Evolutionary conservation across 2,113 vertebrate species (phyloP).

Genomic region (Turnix velox): DNA sequence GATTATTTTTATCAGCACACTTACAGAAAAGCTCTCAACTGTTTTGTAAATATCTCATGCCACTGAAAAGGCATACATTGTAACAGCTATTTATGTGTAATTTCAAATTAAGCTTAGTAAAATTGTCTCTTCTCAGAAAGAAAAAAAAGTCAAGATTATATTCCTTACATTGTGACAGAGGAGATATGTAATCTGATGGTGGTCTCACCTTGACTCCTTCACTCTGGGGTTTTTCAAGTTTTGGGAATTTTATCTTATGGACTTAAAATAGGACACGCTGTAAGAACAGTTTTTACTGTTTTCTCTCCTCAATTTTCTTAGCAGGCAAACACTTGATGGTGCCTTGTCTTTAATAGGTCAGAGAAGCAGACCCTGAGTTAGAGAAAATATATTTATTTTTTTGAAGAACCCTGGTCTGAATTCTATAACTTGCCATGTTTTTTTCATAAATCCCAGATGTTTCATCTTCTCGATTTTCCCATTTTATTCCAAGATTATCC

Average conservation of each 20-base stretch:
- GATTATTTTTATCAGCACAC: neutral
- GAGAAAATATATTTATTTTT: neutral
- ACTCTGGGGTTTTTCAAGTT: slow-evolving; percentile 34
- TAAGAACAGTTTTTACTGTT: slow-evolving; percentile 57
- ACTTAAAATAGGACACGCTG: slow-evolving; percentile 31
- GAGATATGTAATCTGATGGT: neutral
- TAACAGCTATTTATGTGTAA: neutral
- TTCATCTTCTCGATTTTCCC: neutral
- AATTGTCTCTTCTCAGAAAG: neutral
- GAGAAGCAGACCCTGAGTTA: neutral
- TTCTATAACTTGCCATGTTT: neutral
- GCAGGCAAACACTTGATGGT: slow-evolving; percentile 51
- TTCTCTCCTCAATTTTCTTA: slow-evolving; percentile 63
- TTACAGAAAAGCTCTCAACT: neutral
- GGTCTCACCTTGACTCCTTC: slow-evolving; percentile 43
- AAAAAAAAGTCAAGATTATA: neutral
- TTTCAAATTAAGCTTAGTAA: neutral
- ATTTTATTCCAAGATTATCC: neutral
- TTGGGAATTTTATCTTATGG: slow-evolving; percentile 42
- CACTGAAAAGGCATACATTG: neutral
- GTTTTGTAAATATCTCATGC: neutral
- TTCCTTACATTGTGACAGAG: neutral
- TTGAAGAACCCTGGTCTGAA: neutral
- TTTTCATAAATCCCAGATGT: neutral
- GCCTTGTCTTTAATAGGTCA: neutral